phyloP scores from a whole-genome alignment of 2,797 vertebrate genomes.

The Sebastiscus tertius region DNA sequence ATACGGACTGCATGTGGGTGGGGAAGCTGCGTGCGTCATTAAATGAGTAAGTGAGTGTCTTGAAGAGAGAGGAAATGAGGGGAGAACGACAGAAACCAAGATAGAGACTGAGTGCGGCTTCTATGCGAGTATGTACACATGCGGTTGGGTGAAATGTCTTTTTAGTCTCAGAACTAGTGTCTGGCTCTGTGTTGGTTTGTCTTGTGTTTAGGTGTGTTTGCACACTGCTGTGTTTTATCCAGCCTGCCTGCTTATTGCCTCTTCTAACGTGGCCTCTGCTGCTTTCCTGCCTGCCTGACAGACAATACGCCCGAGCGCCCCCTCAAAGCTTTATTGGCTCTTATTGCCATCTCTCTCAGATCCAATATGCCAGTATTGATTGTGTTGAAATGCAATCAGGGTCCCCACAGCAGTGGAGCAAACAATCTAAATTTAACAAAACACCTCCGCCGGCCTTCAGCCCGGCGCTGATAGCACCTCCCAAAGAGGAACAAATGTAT shows the following conservation, averaged over 20 bases:
- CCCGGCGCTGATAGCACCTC: conserved; percentile 46
- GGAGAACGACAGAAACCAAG: conserved; percentile 19
- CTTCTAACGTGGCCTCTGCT: conserved; percentile 38
- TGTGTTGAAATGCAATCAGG: conserved; percentile 81
- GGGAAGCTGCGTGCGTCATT: conserved; percentile 54
- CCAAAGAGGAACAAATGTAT: conserved; percentile 62
- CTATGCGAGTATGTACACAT: background rate
- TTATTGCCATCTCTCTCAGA: conserved; percentile 79
- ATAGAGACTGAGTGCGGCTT: conserved; percentile 6
- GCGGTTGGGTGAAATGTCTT: background rate
- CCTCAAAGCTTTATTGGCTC: conserved; percentile 73
- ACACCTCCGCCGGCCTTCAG: conserved; percentile 69
- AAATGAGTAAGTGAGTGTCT: conserved; percentile 48
- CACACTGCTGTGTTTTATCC: conserved; percentile 20
- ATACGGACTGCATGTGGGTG: conserved; percentile 47
- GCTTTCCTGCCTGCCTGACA: conserved; percentile 54
- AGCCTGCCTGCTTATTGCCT: conserved; percentile 34
- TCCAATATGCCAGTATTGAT: conserved; percentile 81
- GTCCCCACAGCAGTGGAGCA: conserved; percentile 66
- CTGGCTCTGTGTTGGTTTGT: conserved; percentile 11
- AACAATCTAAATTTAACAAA: conserved; percentile 80
- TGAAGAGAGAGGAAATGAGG: conserved; percentile 62
- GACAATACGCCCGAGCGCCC: conserved; percentile 49
- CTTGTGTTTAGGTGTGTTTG: conserved; percentile 30
- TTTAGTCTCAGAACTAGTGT: background rate